Evolutionary conservation across 2,888 invertebrate genomes (phyloP).

Genomic region (Alcis repandata): DNA sequence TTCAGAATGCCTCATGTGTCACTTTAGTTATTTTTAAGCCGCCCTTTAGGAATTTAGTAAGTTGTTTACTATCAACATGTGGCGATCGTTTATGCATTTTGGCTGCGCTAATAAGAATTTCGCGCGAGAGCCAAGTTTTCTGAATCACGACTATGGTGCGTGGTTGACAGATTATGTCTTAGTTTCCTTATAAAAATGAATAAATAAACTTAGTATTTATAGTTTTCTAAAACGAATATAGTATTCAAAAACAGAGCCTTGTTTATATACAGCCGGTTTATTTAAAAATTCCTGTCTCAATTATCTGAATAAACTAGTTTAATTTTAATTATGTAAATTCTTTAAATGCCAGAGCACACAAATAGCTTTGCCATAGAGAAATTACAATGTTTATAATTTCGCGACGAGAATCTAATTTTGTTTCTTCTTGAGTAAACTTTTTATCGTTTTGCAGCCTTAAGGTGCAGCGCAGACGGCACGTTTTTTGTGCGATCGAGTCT

Average conservation of each 20-base stretch:
- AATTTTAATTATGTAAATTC: no score
- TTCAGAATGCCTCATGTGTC: conserved; percentile 1
- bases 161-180: background rate
- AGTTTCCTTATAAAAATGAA: background rate
- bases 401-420: background rate
- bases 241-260: no score
- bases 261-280: no score
- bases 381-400: no score
- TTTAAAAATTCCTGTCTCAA: no score
- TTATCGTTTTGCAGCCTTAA: background rate
- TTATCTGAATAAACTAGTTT: no score
- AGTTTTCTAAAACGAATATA: background rate
- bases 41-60: conserved; percentile 15
- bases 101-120: conserved; percentile 31
- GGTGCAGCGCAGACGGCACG: no score
- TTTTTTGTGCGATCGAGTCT: no score
- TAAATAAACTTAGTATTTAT: background rate
- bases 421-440: background rate
- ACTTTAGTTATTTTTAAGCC: conserved; percentile 9
- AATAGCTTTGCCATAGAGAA: no score
- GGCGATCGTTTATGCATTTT: conserved; percentile 28
- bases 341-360: no score
- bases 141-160: conserved; percentile 19
- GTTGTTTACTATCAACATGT: conserved; percentile 34
- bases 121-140: conserved; percentile 29